A percentile compares a stretch with the other conserved stretches of the same genome.
Evolutionary conservation across 1,140 invertebrate genomes (phyloP).

Genomic region (Cydia pomonella): DNA sequence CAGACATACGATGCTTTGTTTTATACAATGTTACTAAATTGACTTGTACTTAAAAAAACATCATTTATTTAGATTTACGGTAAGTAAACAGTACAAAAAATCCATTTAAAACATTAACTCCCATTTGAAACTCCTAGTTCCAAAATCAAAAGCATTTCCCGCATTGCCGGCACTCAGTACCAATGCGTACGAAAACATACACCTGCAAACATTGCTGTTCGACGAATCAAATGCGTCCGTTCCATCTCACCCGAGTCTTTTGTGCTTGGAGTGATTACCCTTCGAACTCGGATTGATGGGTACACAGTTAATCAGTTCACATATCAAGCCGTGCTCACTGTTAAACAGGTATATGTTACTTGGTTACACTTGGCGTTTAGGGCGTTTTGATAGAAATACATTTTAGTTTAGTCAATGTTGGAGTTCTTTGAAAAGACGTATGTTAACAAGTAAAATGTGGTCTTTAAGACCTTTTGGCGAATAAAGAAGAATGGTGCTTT

Average conservation of each 20-base stretch:
- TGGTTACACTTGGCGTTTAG: background rate
- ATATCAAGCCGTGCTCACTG: background rate
- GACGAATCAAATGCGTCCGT: background rate
- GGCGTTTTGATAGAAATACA: background rate
- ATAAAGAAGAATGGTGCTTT: background rate
- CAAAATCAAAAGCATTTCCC: too few relatives aligned
- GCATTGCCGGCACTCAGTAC: background rate
- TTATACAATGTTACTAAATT: too few relatives aligned
- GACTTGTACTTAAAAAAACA: too few relatives aligned
- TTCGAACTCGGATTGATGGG: constrained; percentile 12
- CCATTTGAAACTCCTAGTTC: too few relatives aligned
- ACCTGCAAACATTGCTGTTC: background rate
- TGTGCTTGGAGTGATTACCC: constrained; percentile 12
- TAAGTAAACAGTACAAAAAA: too few relatives aligned
- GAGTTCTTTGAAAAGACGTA: too few relatives aligned
- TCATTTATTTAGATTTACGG: too few relatives aligned
- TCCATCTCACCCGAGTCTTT: constrained; percentile 16
- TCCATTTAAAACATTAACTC: too few relatives aligned
- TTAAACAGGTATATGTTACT: background rate
- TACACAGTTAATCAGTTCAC: constrained; percentile 5
- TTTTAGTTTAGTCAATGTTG: background rate
- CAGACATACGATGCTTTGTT: too few relatives aligned
- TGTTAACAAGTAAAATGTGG: background rate
- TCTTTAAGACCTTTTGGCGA: background rate
- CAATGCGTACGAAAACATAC: background rate